Base-by-base conservation (phyloP, 2,888 invertebrate genomes). In the Bhutanitis thaidina region DNA sequence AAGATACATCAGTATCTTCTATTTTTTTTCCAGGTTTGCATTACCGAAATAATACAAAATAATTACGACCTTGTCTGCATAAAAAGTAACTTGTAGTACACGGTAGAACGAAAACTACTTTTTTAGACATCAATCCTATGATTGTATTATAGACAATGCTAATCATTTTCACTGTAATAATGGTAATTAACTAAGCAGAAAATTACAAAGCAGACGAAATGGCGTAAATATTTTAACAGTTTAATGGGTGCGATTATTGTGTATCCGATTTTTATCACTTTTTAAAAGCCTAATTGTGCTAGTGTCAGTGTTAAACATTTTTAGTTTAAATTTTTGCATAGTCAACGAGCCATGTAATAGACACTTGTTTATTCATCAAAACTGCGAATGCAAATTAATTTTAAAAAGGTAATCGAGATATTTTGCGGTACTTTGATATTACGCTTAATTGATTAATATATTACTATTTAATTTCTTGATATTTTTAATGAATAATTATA, bases 271-370 rank as follows among this genome's bases (percentile, higher is more conserved):
- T 37, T 44, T 60, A 79, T 75, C 75, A 62, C 61, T 49, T 58
- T 66, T 71, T 69, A 72, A 20, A 20, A 43, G 58, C 48, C 60
- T 72, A 72, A 75, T 74, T 72, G 71, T 66, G 56, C 57, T 67
- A 67, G 59, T 63, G 66, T 64, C 61, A 62, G 60, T 55, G 62
- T 64, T 62, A 54, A 49, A 53, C 47, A 45, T 25, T 30, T 47
- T 47, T 37, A 46, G 41, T 46, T 34, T 32, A 32, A 65, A 66
- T 62, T 72, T 75, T 73, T 68, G 67, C 76, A 71, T 71, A 72
- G 29, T 55, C 59, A 77, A 77, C 77, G 64, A 64, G 53, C 64
- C 73, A 61, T 74, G 59, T 63, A 73, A 77, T 56, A 52, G 45
- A 40, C 57, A 55, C 55, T 54, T 58, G 30, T 59, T 43, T 50